A percentile compares a stretch with the other conserved stretches of the same genome.
These are phyloP conservation scores for Nycticryphes semicollaris DNA, from an alignment of 2,113 vertebrate species.

Conservation along the genomic window DNA sequence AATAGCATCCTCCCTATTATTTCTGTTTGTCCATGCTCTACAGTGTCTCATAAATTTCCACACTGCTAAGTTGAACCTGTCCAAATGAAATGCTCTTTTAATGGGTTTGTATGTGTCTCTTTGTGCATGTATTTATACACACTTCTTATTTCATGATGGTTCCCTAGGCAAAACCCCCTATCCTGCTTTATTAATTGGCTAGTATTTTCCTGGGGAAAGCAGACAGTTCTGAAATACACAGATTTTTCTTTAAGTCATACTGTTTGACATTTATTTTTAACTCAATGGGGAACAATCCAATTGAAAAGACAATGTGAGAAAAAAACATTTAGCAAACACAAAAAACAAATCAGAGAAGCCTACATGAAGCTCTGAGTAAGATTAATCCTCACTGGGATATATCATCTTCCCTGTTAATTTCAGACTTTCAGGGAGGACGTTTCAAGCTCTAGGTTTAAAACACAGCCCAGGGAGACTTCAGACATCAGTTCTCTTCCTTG, in stretches of 20 bases:
- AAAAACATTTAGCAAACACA: not conserved
- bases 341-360: not conserved
- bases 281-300: not conserved
- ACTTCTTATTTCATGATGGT: not conserved
- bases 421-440: not conserved
- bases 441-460: not conserved
- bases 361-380: not conserved
- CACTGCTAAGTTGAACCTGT: not conserved
- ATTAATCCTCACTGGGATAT: conserved; percentile 23
- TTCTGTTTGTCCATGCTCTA: not conserved
- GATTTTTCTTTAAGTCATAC: not conserved
- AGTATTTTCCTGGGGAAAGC: conserved; percentile 20
- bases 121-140: not conserved
- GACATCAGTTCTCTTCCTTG: not conserved
- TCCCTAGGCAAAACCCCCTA: conserved; percentile 25
- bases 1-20: not conserved
- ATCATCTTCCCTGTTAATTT: conserved; percentile 8
- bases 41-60: conserved; percentile 10
- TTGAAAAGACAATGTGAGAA: not conserved
- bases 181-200: conserved; percentile 44
- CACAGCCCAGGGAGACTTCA: not conserved
- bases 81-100: conserved; percentile 49
- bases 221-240: not conserved
- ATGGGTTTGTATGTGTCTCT: not conserved
- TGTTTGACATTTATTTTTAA: conserved; percentile 29